These are phyloP conservation scores for Pseudomyrmex concolor DNA, from an alignment of 1,140 invertebrate genomes.

Conservation along the genomic window DNA sequence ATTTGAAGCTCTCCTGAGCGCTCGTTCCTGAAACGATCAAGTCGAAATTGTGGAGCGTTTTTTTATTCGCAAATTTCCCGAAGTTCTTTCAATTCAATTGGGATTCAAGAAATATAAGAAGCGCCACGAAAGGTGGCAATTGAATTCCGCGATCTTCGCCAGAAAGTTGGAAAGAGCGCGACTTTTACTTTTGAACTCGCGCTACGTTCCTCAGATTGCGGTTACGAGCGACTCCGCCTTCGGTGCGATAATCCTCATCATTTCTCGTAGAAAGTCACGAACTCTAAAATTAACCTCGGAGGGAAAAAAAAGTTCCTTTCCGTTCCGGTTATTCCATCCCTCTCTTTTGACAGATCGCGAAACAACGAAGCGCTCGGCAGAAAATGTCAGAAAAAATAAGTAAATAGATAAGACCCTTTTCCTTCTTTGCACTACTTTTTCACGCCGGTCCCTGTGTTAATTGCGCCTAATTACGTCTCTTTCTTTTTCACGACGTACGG, in stretches of 20 bases:
- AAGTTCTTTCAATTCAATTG: background rate
- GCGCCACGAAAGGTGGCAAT: too few species aligned
- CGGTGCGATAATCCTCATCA: conserved; percentile 30
- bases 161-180: background rate
- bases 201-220: conserved; percentile 23
- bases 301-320: background rate
- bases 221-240: conserved; percentile 26
- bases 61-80: background rate
- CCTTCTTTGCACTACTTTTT: background rate
- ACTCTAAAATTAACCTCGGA: conserved; percentile 41
- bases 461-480: conserved; percentile 63
- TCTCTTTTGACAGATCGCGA: conserved; percentile 35
- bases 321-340: conserved; percentile 14
- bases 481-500: conserved; percentile 38
- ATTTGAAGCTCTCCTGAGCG: conserved; percentile 94
- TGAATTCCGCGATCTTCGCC: too few species aligned
- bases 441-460: conserved; percentile 12
- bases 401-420: background rate
- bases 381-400: background rate
- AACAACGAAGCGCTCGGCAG: conserved; percentile 1
- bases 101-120: too few species aligned
- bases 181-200: background rate
- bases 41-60: background rate
- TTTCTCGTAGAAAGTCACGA: conserved; percentile 22
- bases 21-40: conserved; percentile 85